These are phyloP conservation scores for Bolinopsis microptera DNA, from an alignment of 37 sponge, comb jelly and placozoan genomes.

Conservation along the genomic window DNA sequence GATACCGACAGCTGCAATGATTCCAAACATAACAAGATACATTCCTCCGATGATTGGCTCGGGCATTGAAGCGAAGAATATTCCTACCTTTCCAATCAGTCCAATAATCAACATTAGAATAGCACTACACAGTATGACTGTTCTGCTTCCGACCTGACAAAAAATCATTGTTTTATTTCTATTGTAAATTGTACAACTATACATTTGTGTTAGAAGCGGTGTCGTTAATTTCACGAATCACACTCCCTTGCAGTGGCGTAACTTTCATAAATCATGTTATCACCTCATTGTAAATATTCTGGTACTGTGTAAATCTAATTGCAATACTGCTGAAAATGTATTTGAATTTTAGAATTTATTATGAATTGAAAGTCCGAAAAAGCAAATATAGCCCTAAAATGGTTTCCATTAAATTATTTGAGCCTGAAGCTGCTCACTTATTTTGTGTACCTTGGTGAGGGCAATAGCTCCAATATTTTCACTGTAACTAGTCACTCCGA, in stretches of 20 bases:
- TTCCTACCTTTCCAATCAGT: constrained; percentile 33
- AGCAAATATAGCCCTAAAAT: not conserved
- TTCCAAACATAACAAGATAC: constrained; percentile 66
- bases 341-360: too few relatives aligned
- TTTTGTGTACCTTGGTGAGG: constrained; percentile 30
- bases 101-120: constrained; percentile 50
- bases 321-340: too few relatives aligned
- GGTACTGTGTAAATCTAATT: too few relatives aligned
- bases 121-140: constrained; percentile 42
- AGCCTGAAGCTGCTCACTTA: not conserved
- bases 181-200: too few relatives aligned
- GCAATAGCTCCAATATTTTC: constrained; percentile 66
- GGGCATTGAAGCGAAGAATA: constrained; percentile 61
- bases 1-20: constrained; percentile 63
- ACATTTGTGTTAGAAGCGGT: too few relatives aligned
- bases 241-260: too few relatives aligned
- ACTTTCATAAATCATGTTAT: too few relatives aligned
- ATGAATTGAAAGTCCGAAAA: not conserved
- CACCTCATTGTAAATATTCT: too few relatives aligned
- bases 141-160: constrained; percentile 56
- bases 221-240: too few relatives aligned
- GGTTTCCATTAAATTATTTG: not conserved
- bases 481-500: constrained; percentile 63
- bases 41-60: constrained; percentile 60
- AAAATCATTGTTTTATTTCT: too few relatives aligned